These are phyloP conservation scores for Tetramorium simillimum DNA, from an alignment of 1,140 invertebrate species.

Conservation along the genomic window DNA sequence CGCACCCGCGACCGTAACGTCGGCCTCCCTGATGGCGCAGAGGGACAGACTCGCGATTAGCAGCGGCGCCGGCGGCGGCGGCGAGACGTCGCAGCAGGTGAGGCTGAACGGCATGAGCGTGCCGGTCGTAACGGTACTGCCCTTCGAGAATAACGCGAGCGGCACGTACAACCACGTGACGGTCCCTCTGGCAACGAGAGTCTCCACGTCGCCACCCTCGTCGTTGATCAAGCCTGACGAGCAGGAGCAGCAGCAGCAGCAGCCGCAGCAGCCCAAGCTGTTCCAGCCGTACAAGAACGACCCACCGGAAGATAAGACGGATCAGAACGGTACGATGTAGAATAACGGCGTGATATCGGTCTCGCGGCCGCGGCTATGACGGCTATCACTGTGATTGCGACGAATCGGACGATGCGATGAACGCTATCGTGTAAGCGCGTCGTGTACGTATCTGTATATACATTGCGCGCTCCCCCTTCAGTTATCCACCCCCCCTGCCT, in stretches of 20 bases:
- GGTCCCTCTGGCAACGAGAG: neutral
- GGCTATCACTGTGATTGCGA: neutral
- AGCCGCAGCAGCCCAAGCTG: constrained; percentile 86
- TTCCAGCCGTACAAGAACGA: constrained; percentile 91
- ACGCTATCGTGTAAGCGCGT: too few species aligned
- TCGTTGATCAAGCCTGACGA: neutral
- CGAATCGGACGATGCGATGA: neutral
- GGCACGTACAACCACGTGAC: neutral
- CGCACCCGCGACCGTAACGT: constrained; percentile 50
- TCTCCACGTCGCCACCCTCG: neutral
- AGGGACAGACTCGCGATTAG: constrained; percentile 19
- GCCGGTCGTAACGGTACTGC: constrained; percentile 65
- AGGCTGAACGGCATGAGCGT: constrained; percentile 62
- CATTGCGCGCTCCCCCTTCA: neutral
- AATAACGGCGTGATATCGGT: neutral
- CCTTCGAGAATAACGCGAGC: constrained; percentile 49
- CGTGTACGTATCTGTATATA: neutral
- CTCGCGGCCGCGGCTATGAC: neutral
- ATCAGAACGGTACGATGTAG: constrained; percentile 15
- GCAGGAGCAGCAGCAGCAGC: neutral
- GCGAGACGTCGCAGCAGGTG: constrained; percentile 34
- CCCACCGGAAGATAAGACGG: constrained; percentile 69
- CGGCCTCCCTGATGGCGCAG: constrained; percentile 70
- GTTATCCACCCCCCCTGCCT: neutral
- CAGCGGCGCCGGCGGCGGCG: constrained; percentile 14